Conservation (phyloP, 2,888 invertebrate genomes). For the Teleiodes luculella region DNA sequence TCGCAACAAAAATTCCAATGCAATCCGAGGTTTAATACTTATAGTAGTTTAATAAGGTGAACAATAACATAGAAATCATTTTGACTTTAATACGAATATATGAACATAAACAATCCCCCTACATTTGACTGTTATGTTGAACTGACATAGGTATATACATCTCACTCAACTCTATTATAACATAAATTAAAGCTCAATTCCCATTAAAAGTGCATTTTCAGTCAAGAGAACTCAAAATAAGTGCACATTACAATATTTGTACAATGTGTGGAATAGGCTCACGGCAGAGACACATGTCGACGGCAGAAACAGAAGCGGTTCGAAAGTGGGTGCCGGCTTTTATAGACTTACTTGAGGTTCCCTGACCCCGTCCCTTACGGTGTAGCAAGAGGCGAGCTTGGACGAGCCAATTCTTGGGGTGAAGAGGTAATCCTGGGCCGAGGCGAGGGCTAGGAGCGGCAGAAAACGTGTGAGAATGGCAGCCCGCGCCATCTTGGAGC, state of each 20-base stretch:
- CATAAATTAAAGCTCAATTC: background rate
- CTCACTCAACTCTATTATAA: too few relatives aligned
- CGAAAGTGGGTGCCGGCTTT: constrained; percentile 15
- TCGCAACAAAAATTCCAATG: too few relatives aligned
- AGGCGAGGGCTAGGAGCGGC: constrained; percentile 40
- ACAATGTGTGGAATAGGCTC: background rate
- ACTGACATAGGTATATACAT: background rate
- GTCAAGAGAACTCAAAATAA: background rate
- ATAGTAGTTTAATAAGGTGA: too few relatives aligned
- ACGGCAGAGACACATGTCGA: constrained; percentile 21
- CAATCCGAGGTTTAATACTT: too few relatives aligned
- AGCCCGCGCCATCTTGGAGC: constrained; percentile 60
- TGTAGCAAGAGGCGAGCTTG: constrained; percentile 65
- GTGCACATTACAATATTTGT: constrained; percentile 3
- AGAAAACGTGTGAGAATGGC: constrained; percentile 51
- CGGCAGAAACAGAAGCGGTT: constrained; percentile 38
- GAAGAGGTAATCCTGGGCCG: constrained; percentile 54
- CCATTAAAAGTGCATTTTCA: background rate
- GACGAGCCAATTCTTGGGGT: constrained; percentile 59
- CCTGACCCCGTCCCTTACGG: constrained; percentile 59
- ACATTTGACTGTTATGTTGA: background rate
- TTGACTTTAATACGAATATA: too few relatives aligned
- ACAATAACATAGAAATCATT: too few relatives aligned
- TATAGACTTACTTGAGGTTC: constrained; percentile 63
- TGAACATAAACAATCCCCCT: background rate